Evolutionary conservation across 2,113 vertebrate species (phyloP).

Genomic region (Forbesichthys papilliferus): DNA sequence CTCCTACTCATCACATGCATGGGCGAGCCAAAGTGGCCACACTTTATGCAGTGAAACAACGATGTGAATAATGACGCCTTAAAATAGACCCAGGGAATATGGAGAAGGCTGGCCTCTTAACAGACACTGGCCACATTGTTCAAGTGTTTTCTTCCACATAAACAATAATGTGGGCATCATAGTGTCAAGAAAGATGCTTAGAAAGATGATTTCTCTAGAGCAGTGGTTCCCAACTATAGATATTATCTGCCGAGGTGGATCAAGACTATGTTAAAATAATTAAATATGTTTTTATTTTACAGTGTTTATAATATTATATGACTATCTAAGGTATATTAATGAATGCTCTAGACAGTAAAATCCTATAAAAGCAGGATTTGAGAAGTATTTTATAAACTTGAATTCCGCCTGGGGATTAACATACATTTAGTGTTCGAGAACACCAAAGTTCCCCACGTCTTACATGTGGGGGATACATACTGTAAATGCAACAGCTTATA

Average conservation of each 20-base stretch:
- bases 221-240: neutral
- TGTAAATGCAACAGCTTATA: too few relatives aligned
- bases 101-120: conserved; percentile 12
- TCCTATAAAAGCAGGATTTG: too few relatives aligned
- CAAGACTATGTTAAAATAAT: too few relatives aligned
- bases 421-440: too few relatives aligned
- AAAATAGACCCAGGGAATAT: conserved; percentile 40
- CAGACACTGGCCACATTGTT: conserved; percentile 3
- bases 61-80: conserved; percentile 42
- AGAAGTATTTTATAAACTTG: too few relatives aligned
- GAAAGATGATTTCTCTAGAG: neutral
- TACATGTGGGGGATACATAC: too few relatives aligned
- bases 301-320: too few relatives aligned
- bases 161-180: neutral
- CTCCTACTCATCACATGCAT: conserved; percentile 33
- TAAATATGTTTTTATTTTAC: too few relatives aligned
- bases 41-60: conserved; percentile 49
- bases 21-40: conserved; percentile 30
- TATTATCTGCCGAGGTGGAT: neutral
- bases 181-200: neutral
- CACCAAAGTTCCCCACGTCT: too few relatives aligned
- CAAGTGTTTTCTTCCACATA: conserved; percentile 7
- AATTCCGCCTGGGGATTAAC: too few relatives aligned
- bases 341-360: too few relatives aligned
- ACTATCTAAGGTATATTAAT: too few relatives aligned